These are phyloP conservation scores for Trichonephila clavata DNA, from an alignment of 1,140 invertebrate genomes.

Conservation along the genomic window DNA sequence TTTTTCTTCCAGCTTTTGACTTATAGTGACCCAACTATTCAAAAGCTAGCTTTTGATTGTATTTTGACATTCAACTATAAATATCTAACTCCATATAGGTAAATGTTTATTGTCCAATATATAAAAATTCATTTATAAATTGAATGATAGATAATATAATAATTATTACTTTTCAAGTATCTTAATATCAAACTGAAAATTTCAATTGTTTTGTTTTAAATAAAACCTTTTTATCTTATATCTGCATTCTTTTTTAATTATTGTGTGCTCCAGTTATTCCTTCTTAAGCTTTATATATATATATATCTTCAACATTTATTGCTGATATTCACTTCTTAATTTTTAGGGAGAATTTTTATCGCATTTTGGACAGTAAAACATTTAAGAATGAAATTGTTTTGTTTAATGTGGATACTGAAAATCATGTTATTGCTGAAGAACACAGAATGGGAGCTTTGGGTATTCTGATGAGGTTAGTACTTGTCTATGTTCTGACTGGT, in stretches of 20 bases:
- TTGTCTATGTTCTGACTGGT: too few relatives aligned
- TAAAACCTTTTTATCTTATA: background rate
- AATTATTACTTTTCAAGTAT: too few relatives aligned
- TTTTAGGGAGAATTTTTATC: constrained; percentile 85
- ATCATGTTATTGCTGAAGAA: constrained; percentile 85
- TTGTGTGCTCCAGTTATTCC: background rate
- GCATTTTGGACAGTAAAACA: constrained; percentile 91
- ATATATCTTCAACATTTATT: background rate
- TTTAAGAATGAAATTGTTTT: constrained; percentile 91
- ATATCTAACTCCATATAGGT: constrained; percentile 88
- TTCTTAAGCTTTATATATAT: background rate
- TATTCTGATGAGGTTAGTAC: constrained; percentile 86
- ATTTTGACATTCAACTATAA: constrained; percentile 91
- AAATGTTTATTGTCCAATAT: constrained; percentile 73
- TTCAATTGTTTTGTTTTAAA: background rate
- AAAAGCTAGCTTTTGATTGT: constrained; percentile 92
- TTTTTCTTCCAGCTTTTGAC: constrained; percentile 84
- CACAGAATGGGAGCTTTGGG: constrained; percentile 90
- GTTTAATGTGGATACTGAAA: constrained; percentile 89
- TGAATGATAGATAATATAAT: too few relatives aligned
- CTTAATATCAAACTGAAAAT: too few relatives aligned
- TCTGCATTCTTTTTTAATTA: background rate
- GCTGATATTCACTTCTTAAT: constrained; percentile 46
- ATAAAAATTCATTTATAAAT: too few relatives aligned
- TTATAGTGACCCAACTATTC: constrained; percentile 88